phyloP scores from a whole-genome alignment of 2,113 vertebrate genomes.

The Rhinopomastus cyanomelas region DNA sequence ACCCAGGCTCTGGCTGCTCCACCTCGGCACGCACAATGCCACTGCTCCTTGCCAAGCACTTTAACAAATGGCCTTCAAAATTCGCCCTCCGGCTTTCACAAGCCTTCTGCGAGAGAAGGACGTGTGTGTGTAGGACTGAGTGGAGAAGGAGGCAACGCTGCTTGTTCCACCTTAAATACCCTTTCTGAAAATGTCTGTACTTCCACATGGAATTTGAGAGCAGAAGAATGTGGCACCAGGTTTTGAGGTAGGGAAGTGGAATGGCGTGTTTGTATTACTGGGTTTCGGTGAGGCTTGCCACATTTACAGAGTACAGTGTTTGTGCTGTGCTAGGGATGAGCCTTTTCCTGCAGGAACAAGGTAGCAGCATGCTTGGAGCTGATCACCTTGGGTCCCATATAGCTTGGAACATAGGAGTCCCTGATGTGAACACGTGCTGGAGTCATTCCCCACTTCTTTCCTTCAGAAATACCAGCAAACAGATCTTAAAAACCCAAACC shows the following conservation, averaged over 20 bases:
- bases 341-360: not conserved
- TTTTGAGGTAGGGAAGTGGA: not conserved
- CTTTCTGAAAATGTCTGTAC: not conserved
- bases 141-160: not conserved
- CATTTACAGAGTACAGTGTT: not conserved
- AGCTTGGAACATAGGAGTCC: not conserved
- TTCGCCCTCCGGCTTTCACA: not conserved
- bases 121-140: not conserved
- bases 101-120: not conserved
- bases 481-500: not conserved
- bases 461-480: not conserved
- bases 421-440: fast-evolving
- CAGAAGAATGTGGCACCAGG: not conserved
- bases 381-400: not conserved
- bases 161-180: not conserved
- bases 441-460: not conserved
- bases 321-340: not conserved
- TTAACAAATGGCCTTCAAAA: not conserved
- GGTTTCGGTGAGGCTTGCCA: not conserved
- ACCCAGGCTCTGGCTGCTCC: not conserved
- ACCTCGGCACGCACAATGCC: not conserved
- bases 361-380: not conserved
- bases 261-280: not conserved
- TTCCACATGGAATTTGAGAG: not conserved
- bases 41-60: not conserved